These are phyloP conservation scores for Bellardia bayeri DNA, from an alignment of 2,888 invertebrate genomes.

Conservation along the genomic window DNA sequence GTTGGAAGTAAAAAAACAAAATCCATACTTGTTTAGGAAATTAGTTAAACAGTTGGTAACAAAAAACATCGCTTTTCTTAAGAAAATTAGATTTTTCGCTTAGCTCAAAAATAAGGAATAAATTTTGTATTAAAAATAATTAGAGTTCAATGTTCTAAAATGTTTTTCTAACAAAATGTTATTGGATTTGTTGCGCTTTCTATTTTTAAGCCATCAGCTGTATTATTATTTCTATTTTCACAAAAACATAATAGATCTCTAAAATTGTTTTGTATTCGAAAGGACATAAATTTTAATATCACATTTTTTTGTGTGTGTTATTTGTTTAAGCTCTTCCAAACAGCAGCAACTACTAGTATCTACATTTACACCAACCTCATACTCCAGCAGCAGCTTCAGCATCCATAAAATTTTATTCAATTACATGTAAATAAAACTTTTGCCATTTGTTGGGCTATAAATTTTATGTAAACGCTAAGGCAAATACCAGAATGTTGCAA, in stretches of 20 bases:
- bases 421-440: slow-evolving; percentile 71
- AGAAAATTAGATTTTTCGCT: no score
- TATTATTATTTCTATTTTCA: not conserved
- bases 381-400: slow-evolving; percentile 5
- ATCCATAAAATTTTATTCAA: slow-evolving; percentile 65
- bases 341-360: not conserved
- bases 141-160: no score
- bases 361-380: not conserved
- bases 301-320: slow-evolving; percentile 23
- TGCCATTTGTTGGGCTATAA: slow-evolving; percentile 64
- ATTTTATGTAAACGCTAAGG: slow-evolving; percentile 41
- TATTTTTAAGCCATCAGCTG: not conserved
- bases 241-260: slow-evolving; percentile 27
- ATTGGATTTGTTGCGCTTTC: not conserved
- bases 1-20: slow-evolving; percentile 13
- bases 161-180: no score
- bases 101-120: no score
- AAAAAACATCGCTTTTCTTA: not conserved
- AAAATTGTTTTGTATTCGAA: slow-evolving; percentile 54
- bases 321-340: not conserved
- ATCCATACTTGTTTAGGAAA: not conserved
- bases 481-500: not conserved
- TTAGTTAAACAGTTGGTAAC: slow-evolving; percentile 7
- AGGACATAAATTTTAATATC: slow-evolving; percentile 62
- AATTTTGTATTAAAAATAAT: no score